phyloP scores from a whole-genome alignment of 2,797 vertebrate species.

The Pyrrhura leucotis region DNA sequence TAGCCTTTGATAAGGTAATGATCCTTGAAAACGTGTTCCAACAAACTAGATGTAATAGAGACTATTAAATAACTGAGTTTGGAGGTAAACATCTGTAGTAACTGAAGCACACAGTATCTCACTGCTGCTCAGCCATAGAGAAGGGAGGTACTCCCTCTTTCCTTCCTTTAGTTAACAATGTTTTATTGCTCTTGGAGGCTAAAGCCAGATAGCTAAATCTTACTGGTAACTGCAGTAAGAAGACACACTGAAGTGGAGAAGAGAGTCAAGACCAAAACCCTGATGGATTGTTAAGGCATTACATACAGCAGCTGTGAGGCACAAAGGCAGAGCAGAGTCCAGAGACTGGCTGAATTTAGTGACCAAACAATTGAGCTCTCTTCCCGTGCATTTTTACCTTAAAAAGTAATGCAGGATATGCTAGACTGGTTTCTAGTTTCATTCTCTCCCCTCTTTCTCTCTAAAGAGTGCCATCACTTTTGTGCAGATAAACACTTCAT shows the following conservation, averaged over 20 bases:
- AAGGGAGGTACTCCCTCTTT: background rate
- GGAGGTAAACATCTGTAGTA: background rate
- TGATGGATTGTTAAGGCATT: background rate
- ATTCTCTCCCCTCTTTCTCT: background rate
- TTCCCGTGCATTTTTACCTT: background rate
- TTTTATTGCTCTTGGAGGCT: background rate
- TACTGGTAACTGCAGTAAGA: background rate
- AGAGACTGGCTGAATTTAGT: background rate
- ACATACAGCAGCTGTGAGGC: background rate
- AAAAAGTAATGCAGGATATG: background rate
- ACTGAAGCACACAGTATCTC: background rate
- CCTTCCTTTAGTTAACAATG: background rate
- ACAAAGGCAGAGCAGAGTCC: background rate
- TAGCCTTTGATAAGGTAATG: background rate
- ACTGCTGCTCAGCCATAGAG: background rate
- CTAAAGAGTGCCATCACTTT: background rate
- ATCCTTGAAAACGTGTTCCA: background rate
- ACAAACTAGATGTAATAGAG: background rate
- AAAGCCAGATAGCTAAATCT: background rate
- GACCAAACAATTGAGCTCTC: background rate
- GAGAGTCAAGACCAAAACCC: background rate
- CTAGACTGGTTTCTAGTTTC: background rate
- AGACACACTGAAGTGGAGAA: background rate
- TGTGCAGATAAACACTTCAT: background rate
- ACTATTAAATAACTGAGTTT: background rate